Evolutionary conservation across 2,888 invertebrate species (phyloP), one percentile per base, ranked within the genome.

Genomic region (Polydrusus cervinus): DNA sequence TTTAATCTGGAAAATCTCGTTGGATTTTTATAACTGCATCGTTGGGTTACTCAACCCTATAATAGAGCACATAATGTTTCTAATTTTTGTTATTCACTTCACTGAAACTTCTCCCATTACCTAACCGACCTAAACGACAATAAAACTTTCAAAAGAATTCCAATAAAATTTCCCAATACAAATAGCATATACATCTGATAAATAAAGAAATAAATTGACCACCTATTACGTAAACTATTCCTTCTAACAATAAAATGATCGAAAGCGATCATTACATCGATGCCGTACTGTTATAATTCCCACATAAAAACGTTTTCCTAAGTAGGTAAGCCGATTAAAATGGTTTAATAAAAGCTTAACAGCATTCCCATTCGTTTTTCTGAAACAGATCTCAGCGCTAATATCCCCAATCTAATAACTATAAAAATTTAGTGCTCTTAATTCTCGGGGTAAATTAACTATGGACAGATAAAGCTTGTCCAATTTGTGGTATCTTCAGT

Each of bases 401-500:
- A 60, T 60, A 60, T 1, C 57, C 38, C 18, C 14, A 66, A 53
- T 66, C 66, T 49, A 51, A 55, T 68, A 61, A 70, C 69, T 61
- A 70, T 60, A 70, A 70, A 70, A 70, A 61, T 66, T 51, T 66
- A 66, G 13, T 53, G 53, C 18, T 38, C 61, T 61, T 61, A 70
- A 70, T 70, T 49, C 51, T 49, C 38, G 40, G n/a, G 61, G 69
- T 61, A 61, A 70, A 70, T 70, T 70, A 70, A 34, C 60, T 61
- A 70, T 70, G 34, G 49, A 38, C 61, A 61, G 69, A 60, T 70
- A 61, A 70, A 49, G 61, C 34, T 38, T 34, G 69, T 53, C 67
- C 67, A 68, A 68, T 68, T 68, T 57, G 67, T 68, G 67, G 43
- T 68, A 68, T 68, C 67, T 68, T 30, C 14, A 43, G 43, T 68